Evolutionary conservation across 2,888 invertebrate genomes (phyloP).

Genomic region (Cheilosia soror): DNA sequence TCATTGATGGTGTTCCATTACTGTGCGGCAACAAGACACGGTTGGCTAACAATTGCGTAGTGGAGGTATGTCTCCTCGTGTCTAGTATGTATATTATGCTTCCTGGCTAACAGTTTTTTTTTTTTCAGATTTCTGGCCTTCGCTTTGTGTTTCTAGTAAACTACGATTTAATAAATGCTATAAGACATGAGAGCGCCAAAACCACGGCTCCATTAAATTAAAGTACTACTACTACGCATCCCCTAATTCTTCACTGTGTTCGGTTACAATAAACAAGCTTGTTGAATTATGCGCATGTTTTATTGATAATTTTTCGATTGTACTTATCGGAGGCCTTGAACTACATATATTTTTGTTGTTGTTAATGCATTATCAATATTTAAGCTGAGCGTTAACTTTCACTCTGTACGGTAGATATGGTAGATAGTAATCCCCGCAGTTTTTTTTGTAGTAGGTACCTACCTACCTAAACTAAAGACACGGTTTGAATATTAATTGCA

Average conservation of each 20-base stretch:
- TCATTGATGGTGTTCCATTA: conserved; percentile 96
- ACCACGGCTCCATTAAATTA: conserved; percentile 86
- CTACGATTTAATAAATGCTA: conserved; percentile 94
- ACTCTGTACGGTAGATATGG: conserved; percentile 4
- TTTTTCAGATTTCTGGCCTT: conserved; percentile 90
- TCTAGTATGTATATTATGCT: not conserved
- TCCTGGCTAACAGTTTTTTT: conserved; percentile 28
- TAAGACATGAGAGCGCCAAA: conserved; percentile 94
- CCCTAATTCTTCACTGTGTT: not conserved
- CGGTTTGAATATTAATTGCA: conserved; percentile 33
- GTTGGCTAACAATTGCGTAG: conserved; percentile 95
- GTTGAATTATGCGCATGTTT: conserved; percentile 20
- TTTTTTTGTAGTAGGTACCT: not conserved
- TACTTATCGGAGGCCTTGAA: conserved; percentile 39
- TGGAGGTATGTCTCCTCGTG: conserved; percentile 88
- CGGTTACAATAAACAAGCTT: conserved; percentile 19
- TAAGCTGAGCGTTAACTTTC: conserved; percentile 41
- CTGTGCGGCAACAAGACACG: conserved; percentile 94
- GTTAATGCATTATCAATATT: conserved; percentile 26
- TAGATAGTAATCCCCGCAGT: conserved; percentile 8
- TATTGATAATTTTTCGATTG: conserved; percentile 28
- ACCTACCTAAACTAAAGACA: conserved; percentile 1
- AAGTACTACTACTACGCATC: not conserved
- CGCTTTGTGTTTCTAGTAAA: conserved; percentile 97
- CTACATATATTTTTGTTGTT: conserved; percentile 26